Evolutionary conservation across 2,797 vertebrate genomes (phyloP).

Genomic region (Platyrinchus mystaceus): DNA sequence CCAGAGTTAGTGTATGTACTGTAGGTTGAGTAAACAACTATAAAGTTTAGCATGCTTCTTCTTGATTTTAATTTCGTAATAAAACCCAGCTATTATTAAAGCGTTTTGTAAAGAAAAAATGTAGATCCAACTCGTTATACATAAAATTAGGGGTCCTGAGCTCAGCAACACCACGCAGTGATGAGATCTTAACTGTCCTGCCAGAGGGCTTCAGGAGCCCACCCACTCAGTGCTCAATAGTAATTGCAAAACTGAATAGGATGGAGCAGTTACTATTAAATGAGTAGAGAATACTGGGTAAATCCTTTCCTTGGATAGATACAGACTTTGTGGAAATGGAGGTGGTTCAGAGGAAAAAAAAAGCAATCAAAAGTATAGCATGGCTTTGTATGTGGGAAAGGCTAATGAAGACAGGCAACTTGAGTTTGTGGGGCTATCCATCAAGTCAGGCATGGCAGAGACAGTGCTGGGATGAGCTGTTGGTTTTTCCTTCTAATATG

Average conservation of each 20-base stretch:
- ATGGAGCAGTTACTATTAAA: background rate
- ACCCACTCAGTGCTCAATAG: background rate
- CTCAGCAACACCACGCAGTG: background rate
- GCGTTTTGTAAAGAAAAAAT: background rate
- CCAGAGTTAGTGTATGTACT: background rate
- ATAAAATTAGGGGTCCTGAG: background rate
- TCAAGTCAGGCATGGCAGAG: background rate
- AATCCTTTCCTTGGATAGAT: background rate
- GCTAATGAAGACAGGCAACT: background rate
- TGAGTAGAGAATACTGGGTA: background rate
- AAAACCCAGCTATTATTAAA: background rate
- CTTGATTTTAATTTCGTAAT: background rate
- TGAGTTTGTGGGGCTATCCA: too few relatives aligned
- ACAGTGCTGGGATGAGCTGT: fast-evolving
- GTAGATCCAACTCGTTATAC: background rate
- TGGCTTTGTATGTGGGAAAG: background rate
- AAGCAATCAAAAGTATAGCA: background rate
- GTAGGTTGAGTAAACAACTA: background rate
- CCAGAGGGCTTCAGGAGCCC: background rate
- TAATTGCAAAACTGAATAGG: background rate
- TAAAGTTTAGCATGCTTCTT: background rate
- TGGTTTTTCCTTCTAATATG: background rate
- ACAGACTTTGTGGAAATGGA: background rate
- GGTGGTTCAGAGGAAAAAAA: background rate
- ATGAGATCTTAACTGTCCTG: background rate